Conservation (phyloP, 2,797 vertebrate species). For the Buphagus erythrorhynchus region DNA sequence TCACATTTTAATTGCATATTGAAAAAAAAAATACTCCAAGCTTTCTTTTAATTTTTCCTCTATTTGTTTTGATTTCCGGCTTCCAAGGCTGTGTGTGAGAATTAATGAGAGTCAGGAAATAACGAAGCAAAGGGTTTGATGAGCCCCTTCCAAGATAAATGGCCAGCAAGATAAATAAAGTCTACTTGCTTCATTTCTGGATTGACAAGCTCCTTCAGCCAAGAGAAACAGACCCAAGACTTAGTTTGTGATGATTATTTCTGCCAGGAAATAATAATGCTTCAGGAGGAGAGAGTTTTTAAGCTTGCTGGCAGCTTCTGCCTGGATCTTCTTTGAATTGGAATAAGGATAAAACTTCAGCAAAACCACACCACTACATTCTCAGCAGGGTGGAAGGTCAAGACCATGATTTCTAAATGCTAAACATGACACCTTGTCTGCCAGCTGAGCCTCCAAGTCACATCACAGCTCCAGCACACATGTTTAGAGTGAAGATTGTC, state of each 20-base stretch:
- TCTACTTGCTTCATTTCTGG: background rate
- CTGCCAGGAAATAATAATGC: background rate
- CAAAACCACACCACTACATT: background rate
- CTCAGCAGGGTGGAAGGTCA: background rate
- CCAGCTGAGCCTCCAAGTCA: background rate
- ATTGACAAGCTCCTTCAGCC: conserved; percentile 5
- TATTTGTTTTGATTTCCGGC: background rate
- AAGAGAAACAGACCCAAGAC: conserved; percentile 30
- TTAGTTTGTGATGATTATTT: background rate
- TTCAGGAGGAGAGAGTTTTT: background rate
- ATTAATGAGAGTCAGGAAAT: background rate
- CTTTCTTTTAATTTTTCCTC: background rate
- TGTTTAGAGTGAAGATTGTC: fast-evolving
- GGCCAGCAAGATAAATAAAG: background rate
- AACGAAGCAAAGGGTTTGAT: background rate
- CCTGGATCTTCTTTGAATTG: background rate
- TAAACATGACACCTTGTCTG: background rate
- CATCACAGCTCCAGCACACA: background rate
- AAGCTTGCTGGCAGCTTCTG: background rate
- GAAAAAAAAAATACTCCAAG: background rate
- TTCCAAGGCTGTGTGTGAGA: background rate
- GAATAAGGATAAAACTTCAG: background rate
- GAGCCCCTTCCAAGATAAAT: conserved; percentile 4
- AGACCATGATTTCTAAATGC: background rate
- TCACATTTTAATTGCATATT: background rate